Evolutionary conservation across 1,140 invertebrate species (phyloP), one percentile per base, ranked within the genome.

Genomic region (Pseudomyrmex dendroicus): DNA sequence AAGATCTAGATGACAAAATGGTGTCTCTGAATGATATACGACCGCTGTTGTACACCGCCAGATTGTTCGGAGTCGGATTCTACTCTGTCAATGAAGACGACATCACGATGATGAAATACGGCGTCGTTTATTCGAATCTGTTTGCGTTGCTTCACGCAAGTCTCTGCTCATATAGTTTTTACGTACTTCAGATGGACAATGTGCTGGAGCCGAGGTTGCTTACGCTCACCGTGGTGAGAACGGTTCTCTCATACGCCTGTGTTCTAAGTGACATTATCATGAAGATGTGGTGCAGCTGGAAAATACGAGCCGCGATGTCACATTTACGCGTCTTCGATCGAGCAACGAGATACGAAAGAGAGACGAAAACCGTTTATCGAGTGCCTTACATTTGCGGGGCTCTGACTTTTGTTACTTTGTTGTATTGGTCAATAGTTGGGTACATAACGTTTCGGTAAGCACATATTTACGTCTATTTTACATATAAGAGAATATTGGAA

Each of bases 301-400:
- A 84, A 25, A 70, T 90, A 35, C 56, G 78, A 22, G 22, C 61
- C 4, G 83, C 76, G 2, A 25, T 89, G 0, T 44, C 66, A 0
- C 76, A 80, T 10, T 52, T 91, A 25, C 76, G 84, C 7, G 83
- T 25, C 13, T 91, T 90, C 48, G 90, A 91, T 20, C 44, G 62
- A 1, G 70, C 44, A 1, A 89, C 66, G 7, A 85, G 68, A 20
- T 91, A 82, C 22, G 35, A 35, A 35, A 62, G 20, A 1, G 59
- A 87, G 35, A 13, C 22, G 5, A 13, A 25, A 13, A 82, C 48
- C 10, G 2, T 48, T 12, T 3, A 25, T 1, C 59, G 13, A 13
- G 20, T 73, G 1, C 61, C 57, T 3, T 52, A 73, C 20, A 0
- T 22, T 5, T 86, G 77, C 44, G 68, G 64, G 8, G 17, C 44